These are phyloP conservation scores for Lithodes maja DNA, from an alignment of 2,888 invertebrate genomes.

Conservation along the genomic window DNA sequence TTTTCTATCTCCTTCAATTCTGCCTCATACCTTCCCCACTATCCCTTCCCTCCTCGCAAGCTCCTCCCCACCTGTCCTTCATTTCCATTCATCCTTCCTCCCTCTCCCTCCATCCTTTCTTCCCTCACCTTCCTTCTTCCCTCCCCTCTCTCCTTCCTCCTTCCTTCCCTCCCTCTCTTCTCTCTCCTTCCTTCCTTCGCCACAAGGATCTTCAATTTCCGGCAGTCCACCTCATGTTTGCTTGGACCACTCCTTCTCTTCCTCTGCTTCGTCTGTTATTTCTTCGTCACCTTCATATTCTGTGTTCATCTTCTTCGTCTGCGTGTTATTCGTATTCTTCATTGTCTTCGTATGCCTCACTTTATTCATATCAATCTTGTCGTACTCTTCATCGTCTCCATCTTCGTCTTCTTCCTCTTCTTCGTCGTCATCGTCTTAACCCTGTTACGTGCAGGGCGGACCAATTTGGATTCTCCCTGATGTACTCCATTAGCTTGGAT, in stretches of 20 bases:
- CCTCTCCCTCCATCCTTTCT: background rate
- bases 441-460: no score
- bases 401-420: no score
- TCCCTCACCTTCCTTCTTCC: background rate
- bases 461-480: no score
- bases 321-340: no score
- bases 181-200: background rate
- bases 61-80: background rate
- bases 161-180: no score
- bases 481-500: no score
- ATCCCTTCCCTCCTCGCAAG: background rate
- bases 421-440: no score
- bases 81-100: background rate
- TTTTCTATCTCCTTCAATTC: background rate
- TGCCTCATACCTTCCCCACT: background rate
- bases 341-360: no score
- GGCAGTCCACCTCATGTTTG: background rate
- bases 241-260: background rate
- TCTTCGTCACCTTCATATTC: no score
- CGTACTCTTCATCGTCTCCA: no score
- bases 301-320: no score
- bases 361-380: no score
- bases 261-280: background rate
- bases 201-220: background rate
- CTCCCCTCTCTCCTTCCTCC: background rate